Evolutionary conservation across 2,888 invertebrate species (phyloP).

Genomic region (Anticlea derivata): DNA sequence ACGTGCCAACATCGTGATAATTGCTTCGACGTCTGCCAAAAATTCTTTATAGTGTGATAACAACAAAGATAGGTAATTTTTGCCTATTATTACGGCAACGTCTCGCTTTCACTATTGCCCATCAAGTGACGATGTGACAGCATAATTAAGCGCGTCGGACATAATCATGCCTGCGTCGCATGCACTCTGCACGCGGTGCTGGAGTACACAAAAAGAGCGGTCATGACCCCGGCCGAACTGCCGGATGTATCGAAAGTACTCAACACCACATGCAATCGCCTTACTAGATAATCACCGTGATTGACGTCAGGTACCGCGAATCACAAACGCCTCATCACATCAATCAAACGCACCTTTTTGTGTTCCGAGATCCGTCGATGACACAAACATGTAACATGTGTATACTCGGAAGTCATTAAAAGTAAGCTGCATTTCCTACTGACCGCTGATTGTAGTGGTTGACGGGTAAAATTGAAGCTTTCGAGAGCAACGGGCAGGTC

Average conservation of each 20-base stretch:
- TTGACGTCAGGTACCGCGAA: slow-evolving; percentile 23
- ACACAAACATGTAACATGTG: slow-evolving; percentile 20
- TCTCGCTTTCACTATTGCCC: slow-evolving; percentile 77
- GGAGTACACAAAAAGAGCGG: slow-evolving; percentile 71
- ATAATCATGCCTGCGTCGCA: slow-evolving; percentile 74
- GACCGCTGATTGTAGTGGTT: slow-evolving; percentile 35
- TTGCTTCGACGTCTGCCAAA: slow-evolving; percentile 36
- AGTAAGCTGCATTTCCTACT: slow-evolving; percentile 36
- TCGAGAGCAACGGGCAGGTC: slow-evolving; percentile 35
- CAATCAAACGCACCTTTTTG: slow-evolving; percentile 22
- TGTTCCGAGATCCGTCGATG: slow-evolving; percentile 13
- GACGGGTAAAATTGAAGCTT: slow-evolving; percentile 40
- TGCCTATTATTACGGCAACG: slow-evolving; percentile 63
- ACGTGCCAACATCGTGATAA: slow-evolving; percentile 48
- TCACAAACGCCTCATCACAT: slow-evolving; percentile 23
- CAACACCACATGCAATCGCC: slow-evolving; percentile 55
- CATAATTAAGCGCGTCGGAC: slow-evolving; percentile 80
- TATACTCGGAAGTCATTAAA: slow-evolving; percentile 38
- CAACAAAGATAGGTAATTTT: slow-evolving; percentile 44
- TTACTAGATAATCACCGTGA: slow-evolving; percentile 30
- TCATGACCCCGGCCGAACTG: slow-evolving; percentile 74
- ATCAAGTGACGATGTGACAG: slow-evolving; percentile 80
- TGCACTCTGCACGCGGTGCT: slow-evolving; percentile 48
- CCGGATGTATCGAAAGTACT: slow-evolving; percentile 80
- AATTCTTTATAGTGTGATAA: slow-evolving; percentile 43